A percentile compares a stretch with the other conserved stretches of the same genome.
Conservation (phyloP, 2,113 vertebrate genomes). For the Harpagus bidentatus region DNA sequence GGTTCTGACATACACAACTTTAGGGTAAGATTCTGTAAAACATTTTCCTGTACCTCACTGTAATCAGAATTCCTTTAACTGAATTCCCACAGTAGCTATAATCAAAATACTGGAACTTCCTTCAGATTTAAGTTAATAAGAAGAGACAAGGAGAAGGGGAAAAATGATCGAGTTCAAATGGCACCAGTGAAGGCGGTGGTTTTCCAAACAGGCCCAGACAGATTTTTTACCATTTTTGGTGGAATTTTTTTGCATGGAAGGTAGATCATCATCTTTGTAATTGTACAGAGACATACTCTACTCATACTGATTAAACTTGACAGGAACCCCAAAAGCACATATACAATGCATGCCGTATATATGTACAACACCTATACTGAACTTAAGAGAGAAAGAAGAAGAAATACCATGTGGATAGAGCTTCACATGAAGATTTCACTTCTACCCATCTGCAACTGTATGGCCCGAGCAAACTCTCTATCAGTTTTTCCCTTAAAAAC, state of each 20-base stretch:
- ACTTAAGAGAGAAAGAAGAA: background rate
- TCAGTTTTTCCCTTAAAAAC: background rate
- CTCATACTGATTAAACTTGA: background rate
- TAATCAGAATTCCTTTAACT: background rate
- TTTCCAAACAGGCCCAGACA: background rate
- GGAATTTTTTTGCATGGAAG: background rate
- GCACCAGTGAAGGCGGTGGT: background rate
- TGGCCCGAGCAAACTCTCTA: background rate
- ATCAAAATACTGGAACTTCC: background rate
- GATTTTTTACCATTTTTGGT: accelerated
- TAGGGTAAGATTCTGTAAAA: background rate
- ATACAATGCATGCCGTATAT: background rate
- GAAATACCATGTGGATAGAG: background rate
- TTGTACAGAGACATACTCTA: background rate
- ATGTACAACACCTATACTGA: background rate
- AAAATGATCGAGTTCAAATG: background rate
- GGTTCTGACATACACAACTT: background rate
- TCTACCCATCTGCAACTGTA: background rate
- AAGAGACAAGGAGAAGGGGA: background rate
- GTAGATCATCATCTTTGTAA: background rate
- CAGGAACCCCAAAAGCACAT: background rate
- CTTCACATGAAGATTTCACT: background rate
- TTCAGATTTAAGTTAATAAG: background rate
- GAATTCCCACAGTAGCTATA: background rate
- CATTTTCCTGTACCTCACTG: background rate